Percentiles rank a stretch among this genome's conserved stretches.
Conservation (phyloP, 2,888 invertebrate genomes). For the Andrena bicolor region DNA sequence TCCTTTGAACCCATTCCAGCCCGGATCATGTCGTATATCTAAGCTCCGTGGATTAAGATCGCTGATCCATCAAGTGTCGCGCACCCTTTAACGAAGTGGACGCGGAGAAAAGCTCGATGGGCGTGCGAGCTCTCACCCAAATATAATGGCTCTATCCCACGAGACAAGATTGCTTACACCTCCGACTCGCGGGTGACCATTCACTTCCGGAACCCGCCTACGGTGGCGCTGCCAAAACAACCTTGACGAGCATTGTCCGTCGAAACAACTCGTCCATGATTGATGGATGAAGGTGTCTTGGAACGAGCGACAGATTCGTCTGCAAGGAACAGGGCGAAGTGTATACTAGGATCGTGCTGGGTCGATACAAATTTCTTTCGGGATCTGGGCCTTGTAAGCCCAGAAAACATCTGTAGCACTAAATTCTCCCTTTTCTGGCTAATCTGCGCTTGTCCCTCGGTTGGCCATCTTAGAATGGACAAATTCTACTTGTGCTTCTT, state of each 20-base stretch:
- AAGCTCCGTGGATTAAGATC: conserved; percentile 46
- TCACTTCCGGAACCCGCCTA: conserved; percentile 78
- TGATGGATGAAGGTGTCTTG: conserved; percentile 63
- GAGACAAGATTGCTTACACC: conserved; percentile 68
- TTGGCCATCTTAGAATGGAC: background rate
- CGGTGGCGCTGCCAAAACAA: conserved; percentile 81
- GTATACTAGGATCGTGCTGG: conserved; percentile 1
- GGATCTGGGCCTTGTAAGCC: background rate
- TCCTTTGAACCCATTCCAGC: conserved; percentile 25
- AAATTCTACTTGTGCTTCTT: background rate
- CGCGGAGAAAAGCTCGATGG: conserved; percentile 12
- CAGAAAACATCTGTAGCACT: background rate
- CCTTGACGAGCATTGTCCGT: conserved; percentile 70
- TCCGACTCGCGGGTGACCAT: conserved; percentile 76
- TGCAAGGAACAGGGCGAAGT: background rate
- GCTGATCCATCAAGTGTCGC: conserved; percentile 73
- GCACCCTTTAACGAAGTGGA: conserved; percentile 25
- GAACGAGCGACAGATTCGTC: background rate
- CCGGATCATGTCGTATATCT: conserved; percentile 28
- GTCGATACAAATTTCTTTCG: conserved; percentile 20
- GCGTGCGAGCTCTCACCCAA: conserved; percentile 39
- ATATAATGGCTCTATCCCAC: conserved; percentile 66
- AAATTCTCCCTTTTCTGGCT: conserved; percentile 1
- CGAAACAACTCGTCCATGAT: conserved; percentile 70
- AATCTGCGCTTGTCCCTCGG: background rate